Evolutionary conservation across 2,113 vertebrate species (phyloP), one percentile per base, ranked within the genome.

Genomic region (Nematolebias whitei): DNA sequence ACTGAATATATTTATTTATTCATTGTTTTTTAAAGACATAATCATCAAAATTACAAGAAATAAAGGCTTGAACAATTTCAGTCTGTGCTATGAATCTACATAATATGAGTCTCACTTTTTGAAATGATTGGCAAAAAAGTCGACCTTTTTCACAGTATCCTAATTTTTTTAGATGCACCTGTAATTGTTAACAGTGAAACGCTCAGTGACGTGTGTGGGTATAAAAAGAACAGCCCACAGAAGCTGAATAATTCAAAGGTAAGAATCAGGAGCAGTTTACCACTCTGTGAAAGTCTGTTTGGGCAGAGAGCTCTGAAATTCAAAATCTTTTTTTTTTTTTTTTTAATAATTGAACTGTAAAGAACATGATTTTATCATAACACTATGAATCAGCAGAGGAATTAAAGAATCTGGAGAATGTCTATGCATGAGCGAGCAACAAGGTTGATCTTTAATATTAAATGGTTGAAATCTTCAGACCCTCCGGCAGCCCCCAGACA

Each of bases 371-470:
- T 47, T 47, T 47, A 47, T 1, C n/a, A 47, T 12, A 2, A 12
- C 10, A 20, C 44, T 19, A 47, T 47, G 18, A 47, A 20, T 20
- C 44, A 47, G 2, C 44, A 47, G 19, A 47, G 19, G n/a, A 47
- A 47, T 47, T 47, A 47, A 9, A 47, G 19, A 47, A 47, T 47
- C 19, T 20, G 44, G 19, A 19, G n/a, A 20, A 47, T 47, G 8
- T 47, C 20, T 47, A 20, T 47, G 44, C 44, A 47, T 47, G n/a
- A 20, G 16, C 11, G n/a, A 19, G 44, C n/a, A 47, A 47, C 44
- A 47, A 47, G 44, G 44, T 47, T 47, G 44, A 47, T 47, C 19
- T 47, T 47, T 47, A 47, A 47, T 47, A 47, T 47, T 47, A 47
- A 47, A 47, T 18, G 44, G 44, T 47, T 47, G 44, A 9, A 47